Evolutionary conservation across 2,888 invertebrate genomes (phyloP).

Genomic region (Dasysyrphus albostriatus): DNA sequence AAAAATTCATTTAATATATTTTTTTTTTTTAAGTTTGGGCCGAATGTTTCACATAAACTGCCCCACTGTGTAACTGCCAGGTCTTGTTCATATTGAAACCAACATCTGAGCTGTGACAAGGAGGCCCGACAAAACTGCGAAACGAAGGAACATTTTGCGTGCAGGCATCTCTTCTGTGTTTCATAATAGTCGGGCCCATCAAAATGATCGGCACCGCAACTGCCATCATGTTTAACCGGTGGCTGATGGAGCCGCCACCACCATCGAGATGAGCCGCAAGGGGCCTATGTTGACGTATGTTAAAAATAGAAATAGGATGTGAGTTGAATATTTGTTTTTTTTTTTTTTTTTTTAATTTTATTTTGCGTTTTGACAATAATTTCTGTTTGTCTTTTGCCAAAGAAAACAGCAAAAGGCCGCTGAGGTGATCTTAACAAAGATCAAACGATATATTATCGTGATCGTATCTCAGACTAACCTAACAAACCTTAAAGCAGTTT

Average conservation of each 20-base stretch:
- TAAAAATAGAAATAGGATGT: constrained; percentile 74
- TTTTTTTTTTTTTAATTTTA: constrained; percentile 39
- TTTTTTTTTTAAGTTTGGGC: too few relatives aligned
- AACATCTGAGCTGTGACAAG: constrained; percentile 45
- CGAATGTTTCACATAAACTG: too few relatives aligned
- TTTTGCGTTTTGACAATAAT: constrained; percentile 54
- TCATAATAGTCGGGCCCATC: constrained; percentile 68
- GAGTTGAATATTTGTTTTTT: constrained; percentile 28
- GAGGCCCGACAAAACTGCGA: constrained; percentile 62
- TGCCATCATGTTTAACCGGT: constrained; percentile 65
- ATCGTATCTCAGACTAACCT: constrained; percentile 22
- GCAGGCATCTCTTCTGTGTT: constrained; percentile 49
- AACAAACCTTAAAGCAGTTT: constrained; percentile 4
- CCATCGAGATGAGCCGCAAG: constrained; percentile 40
- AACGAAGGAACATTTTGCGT: constrained; percentile 70
- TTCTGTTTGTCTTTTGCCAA: constrained; percentile 61
- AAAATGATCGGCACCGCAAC: constrained; percentile 71
- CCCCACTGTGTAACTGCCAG: neutral
- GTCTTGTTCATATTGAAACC: constrained; percentile 1
- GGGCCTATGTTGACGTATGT: constrained; percentile 68
- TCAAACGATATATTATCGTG: constrained; percentile 58
- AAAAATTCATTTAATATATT: too few relatives aligned
- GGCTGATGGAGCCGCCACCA: constrained; percentile 58
- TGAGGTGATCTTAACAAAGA: constrained; percentile 70
- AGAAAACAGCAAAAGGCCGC: constrained; percentile 56